Evolutionary conservation across 1,140 invertebrate species (phyloP), one percentile per base, ranked within the genome.

Genomic region (Diachasma alloeum): DNA sequence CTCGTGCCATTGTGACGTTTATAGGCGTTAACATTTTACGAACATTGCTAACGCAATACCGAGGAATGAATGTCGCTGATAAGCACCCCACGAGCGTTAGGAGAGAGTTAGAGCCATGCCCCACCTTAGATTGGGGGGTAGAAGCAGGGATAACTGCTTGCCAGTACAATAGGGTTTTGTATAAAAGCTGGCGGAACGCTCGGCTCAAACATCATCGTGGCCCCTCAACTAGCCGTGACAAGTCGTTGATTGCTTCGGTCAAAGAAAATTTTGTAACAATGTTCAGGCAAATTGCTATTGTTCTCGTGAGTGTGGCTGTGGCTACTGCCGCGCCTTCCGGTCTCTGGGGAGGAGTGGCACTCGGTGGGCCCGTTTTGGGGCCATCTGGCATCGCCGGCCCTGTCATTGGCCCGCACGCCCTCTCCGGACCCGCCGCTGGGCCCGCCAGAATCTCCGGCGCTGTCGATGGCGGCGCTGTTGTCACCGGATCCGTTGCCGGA

Each of bases 401-500:
- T 5, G 70, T 59, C 0, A 77, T 83, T 2, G 86, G 87, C 72
- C 85, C 87, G 0, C 70, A 83, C 0, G 80, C 83, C 0, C 82
- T 88, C 0, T 83, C 86, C 8, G 88, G 88, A 73, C 87, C 88
- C 0, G 82, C 79, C 0, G 83, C 82, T 5, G 88, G 88, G 78
- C 88, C 88, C 2, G 83, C 86, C 10, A 84, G 83, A 17, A 77
- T 90, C 36, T 89, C 88, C 24, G 88, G 88, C 11, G 87, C 88
- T 1, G 88, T 90, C 19, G 88, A 89, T 22, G 83, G 83, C 10
- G 88, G 88, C 0, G 87, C 88, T 5, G 75, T 86, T 6, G 88
- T 90, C 2, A 88, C 87, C 39, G 88, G 88, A 66, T 81, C 88
- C 13, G 86, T 90, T 1, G 85, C 88, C 48, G 88, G 84, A 69